These are phyloP conservation scores for Chaitophorus viminalis DNA, from an alignment of 2,888 invertebrate genomes.

Conservation along the genomic window DNA sequence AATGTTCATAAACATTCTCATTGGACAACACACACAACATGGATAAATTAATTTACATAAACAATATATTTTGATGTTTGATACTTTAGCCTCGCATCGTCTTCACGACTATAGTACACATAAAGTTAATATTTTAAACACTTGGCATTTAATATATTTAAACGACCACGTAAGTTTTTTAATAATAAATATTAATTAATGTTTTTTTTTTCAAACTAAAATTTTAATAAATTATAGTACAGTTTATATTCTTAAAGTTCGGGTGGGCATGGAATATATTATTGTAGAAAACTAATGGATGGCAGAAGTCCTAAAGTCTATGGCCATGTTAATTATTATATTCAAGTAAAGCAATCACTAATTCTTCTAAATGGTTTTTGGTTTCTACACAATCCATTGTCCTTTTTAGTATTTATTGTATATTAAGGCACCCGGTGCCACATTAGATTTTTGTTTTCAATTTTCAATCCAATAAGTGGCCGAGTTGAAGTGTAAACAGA, in stretches of 20 bases:
- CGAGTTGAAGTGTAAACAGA: too few species aligned
- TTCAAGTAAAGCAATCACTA: background rate
- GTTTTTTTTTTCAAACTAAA: background rate
- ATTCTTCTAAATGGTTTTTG: background rate
- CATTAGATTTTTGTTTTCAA: too few species aligned
- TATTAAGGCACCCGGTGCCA: too few species aligned
- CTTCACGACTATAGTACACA: background rate
- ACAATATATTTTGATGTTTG: background rate
- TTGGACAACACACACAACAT: background rate
- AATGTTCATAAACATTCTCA: background rate
- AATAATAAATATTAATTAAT: background rate
- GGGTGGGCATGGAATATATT: background rate
- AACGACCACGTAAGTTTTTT: background rate
- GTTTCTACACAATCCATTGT: background rate
- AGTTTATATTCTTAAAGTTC: background rate
- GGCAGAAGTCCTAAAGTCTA: background rate
- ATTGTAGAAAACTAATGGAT: background rate
- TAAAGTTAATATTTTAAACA: background rate
- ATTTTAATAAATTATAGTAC: background rate
- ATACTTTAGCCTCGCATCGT: background rate
- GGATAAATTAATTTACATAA: background rate
- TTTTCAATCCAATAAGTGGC: too few species aligned
- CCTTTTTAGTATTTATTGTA: too few species aligned
- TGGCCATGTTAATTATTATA: background rate
- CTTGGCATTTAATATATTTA: background rate